phyloP scores from a whole-genome alignment of 2,113 vertebrate genomes.

The Trogon melanurus region DNA sequence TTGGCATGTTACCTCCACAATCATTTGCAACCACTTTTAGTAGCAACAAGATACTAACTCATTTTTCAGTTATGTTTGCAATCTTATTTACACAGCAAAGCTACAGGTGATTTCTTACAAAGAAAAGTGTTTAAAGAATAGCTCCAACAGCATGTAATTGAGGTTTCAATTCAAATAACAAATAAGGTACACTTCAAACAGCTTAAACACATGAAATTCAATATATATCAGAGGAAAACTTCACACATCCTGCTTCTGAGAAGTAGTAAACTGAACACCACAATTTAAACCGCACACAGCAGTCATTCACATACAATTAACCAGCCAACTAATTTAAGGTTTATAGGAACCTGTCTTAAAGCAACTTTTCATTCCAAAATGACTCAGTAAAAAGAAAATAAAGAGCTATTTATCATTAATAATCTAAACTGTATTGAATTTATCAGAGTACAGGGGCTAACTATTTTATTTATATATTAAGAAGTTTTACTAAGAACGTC shows the following conservation, averaged over 20 bases:
- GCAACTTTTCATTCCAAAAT: neutral
- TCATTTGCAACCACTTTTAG: neutral
- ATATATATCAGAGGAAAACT: neutral
- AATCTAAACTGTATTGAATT: neutral
- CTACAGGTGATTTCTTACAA: constrained; percentile 11
- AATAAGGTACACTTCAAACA: neutral
- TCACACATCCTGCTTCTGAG: neutral
- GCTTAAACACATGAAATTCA: neutral
- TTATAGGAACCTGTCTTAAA: neutral
- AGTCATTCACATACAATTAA: neutral
- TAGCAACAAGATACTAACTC: neutral
- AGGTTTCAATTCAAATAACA: neutral
- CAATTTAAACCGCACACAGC: neutral
- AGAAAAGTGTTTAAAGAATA: neutral
- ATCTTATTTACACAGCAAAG: constrained; percentile 11
- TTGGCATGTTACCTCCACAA: neutral
- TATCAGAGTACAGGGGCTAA: neutral
- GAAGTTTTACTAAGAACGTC: neutral
- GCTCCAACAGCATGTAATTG: neutral
- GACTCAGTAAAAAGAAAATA: neutral
- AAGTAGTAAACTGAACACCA: neutral
- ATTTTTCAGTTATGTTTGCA: constrained; percentile 9
- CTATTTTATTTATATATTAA: neutral
- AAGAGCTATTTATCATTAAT: neutral
- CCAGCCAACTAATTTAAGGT: neutral